Evolutionary conservation across 2,888 invertebrate genomes (phyloP).

Genomic region (Alviniconcha strummeri): DNA sequence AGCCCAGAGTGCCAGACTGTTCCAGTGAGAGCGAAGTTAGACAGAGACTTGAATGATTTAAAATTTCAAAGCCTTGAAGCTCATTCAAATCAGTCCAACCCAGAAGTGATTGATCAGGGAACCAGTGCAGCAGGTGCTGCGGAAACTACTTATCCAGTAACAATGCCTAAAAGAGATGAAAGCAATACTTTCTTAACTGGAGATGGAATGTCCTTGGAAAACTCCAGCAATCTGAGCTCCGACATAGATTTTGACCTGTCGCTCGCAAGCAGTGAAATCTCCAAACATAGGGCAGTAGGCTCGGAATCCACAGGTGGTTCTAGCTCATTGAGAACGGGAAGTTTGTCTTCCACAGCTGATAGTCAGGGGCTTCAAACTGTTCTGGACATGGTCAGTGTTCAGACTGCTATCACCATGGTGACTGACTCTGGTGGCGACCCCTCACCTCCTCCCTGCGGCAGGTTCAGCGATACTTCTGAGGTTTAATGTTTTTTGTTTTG

Average conservation of each 20-base stretch:
- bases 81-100: no score
- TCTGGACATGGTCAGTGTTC: constrained; percentile 20
- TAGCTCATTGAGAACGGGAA: not conserved
- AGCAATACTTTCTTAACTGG: constrained; percentile 32
- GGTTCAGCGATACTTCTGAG: constrained; percentile 32
- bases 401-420: constrained; percentile 15
- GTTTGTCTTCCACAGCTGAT: not conserved
- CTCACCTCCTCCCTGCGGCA: not conserved
- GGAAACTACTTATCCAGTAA: no score
- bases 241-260: constrained; percentile 1
- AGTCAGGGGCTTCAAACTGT: constrained; percentile 9
- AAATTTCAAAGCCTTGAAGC: no score
- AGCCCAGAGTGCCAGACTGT: no score
- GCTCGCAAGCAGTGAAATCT: not conserved
- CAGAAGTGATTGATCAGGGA: no score
- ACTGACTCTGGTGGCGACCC: not conserved
- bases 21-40: no score
- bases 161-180: not conserved
- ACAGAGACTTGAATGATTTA: no score
- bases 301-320: not conserved
- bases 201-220: constrained; percentile 23
- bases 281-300: not conserved
- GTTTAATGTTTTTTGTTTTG: not conserved
- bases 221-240: not conserved
- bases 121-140: no score